Evolutionary conservation across 2,113 vertebrate species (phyloP).

Genomic region (Cyanistes caeruleus): DNA sequence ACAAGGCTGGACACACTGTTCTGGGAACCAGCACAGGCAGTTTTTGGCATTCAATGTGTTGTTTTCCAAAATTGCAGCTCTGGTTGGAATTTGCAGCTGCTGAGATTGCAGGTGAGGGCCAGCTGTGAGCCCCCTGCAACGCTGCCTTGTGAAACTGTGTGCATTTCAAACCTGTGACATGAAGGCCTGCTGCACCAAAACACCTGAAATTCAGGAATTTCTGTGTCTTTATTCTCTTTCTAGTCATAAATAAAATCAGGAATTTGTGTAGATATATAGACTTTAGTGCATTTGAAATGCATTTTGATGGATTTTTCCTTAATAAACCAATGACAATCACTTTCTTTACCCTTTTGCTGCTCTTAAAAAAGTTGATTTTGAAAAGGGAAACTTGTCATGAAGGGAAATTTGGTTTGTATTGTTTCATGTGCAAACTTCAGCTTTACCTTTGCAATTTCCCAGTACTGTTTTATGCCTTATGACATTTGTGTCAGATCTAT

Average conservation of each 20-base stretch:
- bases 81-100: background rate
- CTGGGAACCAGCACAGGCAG: background rate
- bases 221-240: background rate
- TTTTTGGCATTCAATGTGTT: background rate
- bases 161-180: background rate
- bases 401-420: background rate
- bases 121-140: background rate
- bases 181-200: background rate
- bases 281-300: background rate
- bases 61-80: background rate
- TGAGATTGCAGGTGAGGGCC: background rate
- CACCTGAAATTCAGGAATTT: background rate
- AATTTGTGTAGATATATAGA: background rate
- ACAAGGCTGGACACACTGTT: background rate
- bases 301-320: background rate
- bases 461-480: conserved; percentile 13
- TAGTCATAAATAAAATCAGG: background rate
- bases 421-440: conserved; percentile 24
- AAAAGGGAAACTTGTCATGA: background rate
- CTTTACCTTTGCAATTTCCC: conserved; percentile 38
- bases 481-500: conserved; percentile 34
- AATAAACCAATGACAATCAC: background rate
- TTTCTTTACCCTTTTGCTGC: background rate
- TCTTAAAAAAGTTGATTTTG: background rate
- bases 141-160: background rate